Evolutionary conservation across 2,888 invertebrate species (phyloP), one percentile per base, ranked within the genome.

Genomic region (Julus scandinavius): DNA sequence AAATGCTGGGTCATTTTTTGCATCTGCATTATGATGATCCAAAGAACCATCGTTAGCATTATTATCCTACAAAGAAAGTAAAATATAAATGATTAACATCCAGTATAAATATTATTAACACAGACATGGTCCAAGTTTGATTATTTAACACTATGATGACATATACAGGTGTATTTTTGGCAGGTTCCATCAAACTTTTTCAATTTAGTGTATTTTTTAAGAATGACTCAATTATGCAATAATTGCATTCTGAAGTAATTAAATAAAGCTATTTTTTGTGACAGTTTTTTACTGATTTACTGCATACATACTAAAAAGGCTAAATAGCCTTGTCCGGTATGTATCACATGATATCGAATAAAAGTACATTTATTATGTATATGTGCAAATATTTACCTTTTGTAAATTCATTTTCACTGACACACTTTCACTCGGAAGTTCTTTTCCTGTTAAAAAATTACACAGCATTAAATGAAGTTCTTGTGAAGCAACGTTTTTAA

Each of bases 361-460:
- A 54, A 13, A 54, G 7, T 45, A 45, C 17, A 54, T 72, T 5
- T 20, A 20, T 17, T 17, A 58, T n/a, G 15, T n/a, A 20, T 20
- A 40, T 0, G 29, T 80, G 15, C 20, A 38, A 7, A 15, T 29
- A 80, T 80, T 80, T 80, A 80, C 80, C 80, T 80, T 80, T 38
- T 2, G 11, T 80, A 4, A 80, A 38, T 38, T 80, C 38, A 80
- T 80, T 80, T 80, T 80, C 38, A 38, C 80, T 38, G 80, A 40
- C 38, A 13, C 38, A 38, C 80, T 38, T 38, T 80, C 80, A 80
- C 7, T 29, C 2, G 9, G 38, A 80, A 38, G 29, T 80, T 38
- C 80, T 40, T 80, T 80, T 80, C 80, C 80, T 80, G 80, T 80
- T 40, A 38, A 80, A 80, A 29, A 80, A 80, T 80, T 80, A 13